Conservation (phyloP, 2,113 vertebrate species). For the Mormyrus iriodes region DNA sequence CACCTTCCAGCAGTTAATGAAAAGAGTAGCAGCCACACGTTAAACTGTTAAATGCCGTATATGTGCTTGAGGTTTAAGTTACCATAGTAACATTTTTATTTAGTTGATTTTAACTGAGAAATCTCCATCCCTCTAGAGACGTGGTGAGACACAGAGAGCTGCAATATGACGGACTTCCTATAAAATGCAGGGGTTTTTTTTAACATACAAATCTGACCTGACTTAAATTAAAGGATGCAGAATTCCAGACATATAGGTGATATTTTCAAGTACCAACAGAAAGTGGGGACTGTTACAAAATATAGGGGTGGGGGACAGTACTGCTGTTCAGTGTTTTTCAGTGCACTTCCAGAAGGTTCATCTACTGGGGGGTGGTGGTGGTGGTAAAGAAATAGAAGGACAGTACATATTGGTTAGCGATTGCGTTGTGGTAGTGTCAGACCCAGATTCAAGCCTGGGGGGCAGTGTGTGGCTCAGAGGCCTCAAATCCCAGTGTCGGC, state of each 20-base stretch:
- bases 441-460: not conserved
- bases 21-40: not conserved
- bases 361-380: not conserved
- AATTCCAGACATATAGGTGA: not conserved
- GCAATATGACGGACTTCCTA: not conserved
- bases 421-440: not conserved
- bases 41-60: not conserved
- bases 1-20: not conserved
- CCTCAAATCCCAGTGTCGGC: not conserved
- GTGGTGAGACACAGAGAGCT: not conserved
- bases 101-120: not conserved
- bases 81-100: not conserved
- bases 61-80: not conserved
- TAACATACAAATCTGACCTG: not conserved
- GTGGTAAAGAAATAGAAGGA: not conserved
- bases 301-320: not conserved
- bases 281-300: not conserved
- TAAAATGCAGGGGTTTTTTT: not conserved
- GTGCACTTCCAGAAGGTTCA: not conserved
- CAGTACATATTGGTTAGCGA: not conserved
- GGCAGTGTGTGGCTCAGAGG: not conserved
- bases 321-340: not conserved
- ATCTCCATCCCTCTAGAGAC: not conserved
- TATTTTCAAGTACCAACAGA: not conserved
- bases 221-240: not conserved